Evolutionary conservation across 2,797 vertebrate genomes (phyloP).

Genomic region (Epinephelus coioides): DNA sequence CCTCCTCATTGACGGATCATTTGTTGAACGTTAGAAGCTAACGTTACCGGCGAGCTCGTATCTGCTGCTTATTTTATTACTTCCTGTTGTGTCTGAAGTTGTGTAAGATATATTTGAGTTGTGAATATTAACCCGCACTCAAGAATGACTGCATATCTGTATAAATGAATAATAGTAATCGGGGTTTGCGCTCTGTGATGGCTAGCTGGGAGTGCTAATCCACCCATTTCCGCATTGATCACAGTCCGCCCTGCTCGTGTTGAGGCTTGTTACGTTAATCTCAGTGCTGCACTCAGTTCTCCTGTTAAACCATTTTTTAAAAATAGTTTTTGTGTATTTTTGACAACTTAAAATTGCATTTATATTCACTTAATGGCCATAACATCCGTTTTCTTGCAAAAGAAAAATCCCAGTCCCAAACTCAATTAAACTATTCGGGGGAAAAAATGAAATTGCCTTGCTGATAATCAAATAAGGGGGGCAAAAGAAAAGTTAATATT

Average conservation of each 20-base stretch:
- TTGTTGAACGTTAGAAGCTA: conserved; percentile 46
- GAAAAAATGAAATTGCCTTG: accelerated
- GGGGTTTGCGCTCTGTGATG: background rate
- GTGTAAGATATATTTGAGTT: background rate
- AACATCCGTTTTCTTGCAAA: accelerated
- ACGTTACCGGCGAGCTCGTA: conserved; percentile 42
- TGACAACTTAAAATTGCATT: accelerated
- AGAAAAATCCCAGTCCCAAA: background rate
- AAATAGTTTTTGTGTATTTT: background rate
- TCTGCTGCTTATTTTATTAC: background rate
- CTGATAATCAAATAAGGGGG: accelerated
- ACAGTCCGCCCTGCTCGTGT: conserved; percentile 55
- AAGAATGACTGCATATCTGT: accelerated
- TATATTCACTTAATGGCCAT: accelerated
- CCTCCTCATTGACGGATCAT: background rate
- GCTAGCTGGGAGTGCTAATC: conserved; percentile 61
- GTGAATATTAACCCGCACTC: accelerated
- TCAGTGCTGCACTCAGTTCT: background rate
- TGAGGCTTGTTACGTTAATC: conserved; percentile 25
- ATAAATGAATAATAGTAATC: accelerated
- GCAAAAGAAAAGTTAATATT: accelerated
- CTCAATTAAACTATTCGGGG: background rate
- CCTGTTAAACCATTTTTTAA: background rate
- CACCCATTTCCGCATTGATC: conserved; percentile 77
- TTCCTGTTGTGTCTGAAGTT: background rate